Evolutionary conservation across 2,797 vertebrate species (phyloP).

Genomic region (Miichthys miiuy): DNA sequence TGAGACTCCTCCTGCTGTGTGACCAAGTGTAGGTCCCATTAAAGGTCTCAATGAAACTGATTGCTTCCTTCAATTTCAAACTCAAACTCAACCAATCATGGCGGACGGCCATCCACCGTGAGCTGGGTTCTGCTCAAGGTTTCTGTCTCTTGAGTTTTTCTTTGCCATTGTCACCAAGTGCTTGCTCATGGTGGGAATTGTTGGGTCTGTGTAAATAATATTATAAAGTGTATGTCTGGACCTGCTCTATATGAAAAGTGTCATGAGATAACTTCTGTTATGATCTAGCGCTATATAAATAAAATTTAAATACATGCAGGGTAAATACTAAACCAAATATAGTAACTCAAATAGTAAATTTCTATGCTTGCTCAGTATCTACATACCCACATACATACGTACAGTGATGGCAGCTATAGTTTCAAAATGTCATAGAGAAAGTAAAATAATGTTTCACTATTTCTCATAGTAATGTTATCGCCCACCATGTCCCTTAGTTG

Average conservation of each 20-base stretch:
- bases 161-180: no score
- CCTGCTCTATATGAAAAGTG: no score
- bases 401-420: neutral
- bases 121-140: no score
- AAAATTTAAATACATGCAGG: neutral
- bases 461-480: no score
- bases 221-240: no score
- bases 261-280: no score
- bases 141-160: no score
- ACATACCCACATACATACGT: neutral
- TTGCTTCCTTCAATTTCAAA: neutral
- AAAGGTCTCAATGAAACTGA: neutral
- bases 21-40: neutral
- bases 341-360: neutral
- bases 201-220: no score
- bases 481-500: neutral
- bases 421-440: neutral
- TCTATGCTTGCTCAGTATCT: neutral
- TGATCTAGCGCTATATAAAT: no score
- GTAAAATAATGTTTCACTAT: neutral
- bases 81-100: neutral
- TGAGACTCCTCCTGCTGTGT: slow-evolving; percentile 10
- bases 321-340: neutral
- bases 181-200: no score
- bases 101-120: no score